phyloP scores from a whole-genome alignment of 2,113 vertebrate genomes.

The Neodontobutis hainanensis region DNA sequence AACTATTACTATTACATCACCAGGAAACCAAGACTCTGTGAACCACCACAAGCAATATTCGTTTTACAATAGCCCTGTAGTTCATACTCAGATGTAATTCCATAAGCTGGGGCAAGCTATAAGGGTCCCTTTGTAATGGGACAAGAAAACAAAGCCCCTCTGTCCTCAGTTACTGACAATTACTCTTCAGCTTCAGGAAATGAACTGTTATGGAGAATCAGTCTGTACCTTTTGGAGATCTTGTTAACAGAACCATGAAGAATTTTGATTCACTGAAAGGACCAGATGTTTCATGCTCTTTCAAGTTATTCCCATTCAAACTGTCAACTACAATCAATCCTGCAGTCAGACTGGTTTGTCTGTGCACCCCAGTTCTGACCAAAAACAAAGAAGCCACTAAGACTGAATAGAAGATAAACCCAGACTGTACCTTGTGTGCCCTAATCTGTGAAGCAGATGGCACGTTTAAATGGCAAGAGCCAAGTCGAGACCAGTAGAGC shows the following conservation, averaged over 20 bases:
- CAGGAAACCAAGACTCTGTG: constrained; percentile 5
- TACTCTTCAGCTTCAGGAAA: constrained; percentile 29
- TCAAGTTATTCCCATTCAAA: constrained; percentile 14
- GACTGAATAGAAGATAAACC: constrained; percentile 50
- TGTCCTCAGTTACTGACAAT: constrained; percentile 1
- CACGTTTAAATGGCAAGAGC: constrained; percentile 39
- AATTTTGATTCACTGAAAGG: constrained; percentile 6
- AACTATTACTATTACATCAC: constrained; percentile 50
- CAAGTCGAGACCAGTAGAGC: neutral
- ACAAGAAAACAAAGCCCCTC: constrained; percentile 15
- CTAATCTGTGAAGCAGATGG: constrained; percentile 70
- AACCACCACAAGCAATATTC: constrained; percentile 27
- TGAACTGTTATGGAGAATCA: constrained; percentile 14
- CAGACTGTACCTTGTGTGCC: constrained; percentile 28
- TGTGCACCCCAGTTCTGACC: constrained; percentile 7
- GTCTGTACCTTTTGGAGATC: constrained; percentile 12
- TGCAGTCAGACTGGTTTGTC: constrained; percentile 14
- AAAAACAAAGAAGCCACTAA: constrained; percentile 50
- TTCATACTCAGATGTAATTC: constrained; percentile 12
- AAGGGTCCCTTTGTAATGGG: neutral
- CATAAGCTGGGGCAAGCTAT: neutral
- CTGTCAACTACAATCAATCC: constrained; percentile 14
- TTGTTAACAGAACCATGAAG: constrained; percentile 7
- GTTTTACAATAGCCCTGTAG: constrained; percentile 13
- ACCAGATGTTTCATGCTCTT: neutral